Conservation (phyloP, 2,113 vertebrate genomes). For the Indicator indicator region DNA sequence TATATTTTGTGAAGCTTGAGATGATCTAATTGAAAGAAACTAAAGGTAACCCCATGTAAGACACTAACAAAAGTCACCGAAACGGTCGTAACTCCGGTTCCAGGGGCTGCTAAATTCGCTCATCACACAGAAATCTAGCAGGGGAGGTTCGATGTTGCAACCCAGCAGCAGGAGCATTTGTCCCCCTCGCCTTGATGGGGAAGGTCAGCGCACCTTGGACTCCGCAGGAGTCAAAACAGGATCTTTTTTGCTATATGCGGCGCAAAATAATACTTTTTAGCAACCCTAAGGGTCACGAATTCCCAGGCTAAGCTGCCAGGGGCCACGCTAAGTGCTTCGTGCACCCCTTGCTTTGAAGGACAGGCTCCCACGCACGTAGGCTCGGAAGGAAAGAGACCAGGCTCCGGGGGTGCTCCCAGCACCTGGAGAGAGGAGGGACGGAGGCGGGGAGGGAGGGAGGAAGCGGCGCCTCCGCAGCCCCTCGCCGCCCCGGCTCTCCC, state of each 20-base stretch:
- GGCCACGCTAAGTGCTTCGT: background rate
- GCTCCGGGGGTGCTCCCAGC: no score
- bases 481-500: background rate
- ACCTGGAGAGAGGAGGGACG: background rate
- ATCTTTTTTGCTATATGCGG: fast-evolving
- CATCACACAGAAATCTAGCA: fast-evolving
- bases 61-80: background rate
- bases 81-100: fast-evolving
- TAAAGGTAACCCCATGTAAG: background rate
- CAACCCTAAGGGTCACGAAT: fast-evolving
- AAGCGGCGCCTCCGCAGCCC: background rate
- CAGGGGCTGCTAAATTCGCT: no score
- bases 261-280: fast-evolving
- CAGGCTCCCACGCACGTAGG: no score
- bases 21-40: fast-evolving
- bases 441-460: no score
- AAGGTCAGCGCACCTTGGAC: fast-evolving
- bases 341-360: no score
- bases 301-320: background rate
- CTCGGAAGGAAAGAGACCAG: no score
- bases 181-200: fast-evolving
- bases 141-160: background rate
- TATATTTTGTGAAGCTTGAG: background rate
- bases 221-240: fast-evolving
- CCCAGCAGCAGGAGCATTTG: background rate